Percentiles rank a stretch among this genome's conserved stretches.
phyloP scores from a whole-genome alignment of 2,888 invertebrate species.

The Aphodius sticticus region DNA sequence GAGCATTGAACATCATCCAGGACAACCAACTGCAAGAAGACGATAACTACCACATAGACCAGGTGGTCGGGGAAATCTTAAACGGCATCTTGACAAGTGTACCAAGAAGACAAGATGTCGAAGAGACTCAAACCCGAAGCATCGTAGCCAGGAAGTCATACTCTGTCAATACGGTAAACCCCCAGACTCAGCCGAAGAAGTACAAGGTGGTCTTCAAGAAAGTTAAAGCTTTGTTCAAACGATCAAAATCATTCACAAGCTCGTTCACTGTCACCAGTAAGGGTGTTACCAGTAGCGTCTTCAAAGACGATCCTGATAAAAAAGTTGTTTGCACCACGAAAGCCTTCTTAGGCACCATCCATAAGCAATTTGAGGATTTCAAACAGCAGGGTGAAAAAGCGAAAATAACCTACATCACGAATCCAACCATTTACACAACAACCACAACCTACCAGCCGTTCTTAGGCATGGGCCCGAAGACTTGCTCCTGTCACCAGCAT shows the following conservation, averaged over 20 bases:
- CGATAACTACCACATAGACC: not conserved
- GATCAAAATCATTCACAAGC: not conserved
- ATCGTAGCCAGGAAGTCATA: not conserved
- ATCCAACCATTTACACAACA: not conserved
- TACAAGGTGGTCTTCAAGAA: conserved; percentile 10
- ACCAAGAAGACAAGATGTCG: not conserved
- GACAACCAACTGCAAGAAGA: not conserved
- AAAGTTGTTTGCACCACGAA: not conserved
- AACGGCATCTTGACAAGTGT: conserved; percentile 11
- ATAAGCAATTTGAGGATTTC: not conserved
- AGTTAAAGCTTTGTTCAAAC: conserved; percentile 4
- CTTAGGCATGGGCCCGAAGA: conserved; percentile 13
- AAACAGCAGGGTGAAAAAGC: not conserved
- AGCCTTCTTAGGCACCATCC: not conserved
- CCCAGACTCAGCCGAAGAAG: not conserved
- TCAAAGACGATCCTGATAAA: not conserved
- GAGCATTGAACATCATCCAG: conserved; percentile 15
- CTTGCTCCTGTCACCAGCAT: conserved; percentile 11
- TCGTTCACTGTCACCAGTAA: not conserved
- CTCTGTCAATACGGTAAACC: not conserved
- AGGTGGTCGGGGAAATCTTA: not conserved
- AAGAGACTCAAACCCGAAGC: not conserved
- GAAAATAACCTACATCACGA: not conserved
- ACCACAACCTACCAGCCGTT: not conserved
- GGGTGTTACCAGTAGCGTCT: not conserved